Evolutionary conservation across 2,113 vertebrate species (phyloP), one percentile per base, ranked within the genome.

Genomic region (Rostratula benghalensis): DNA sequence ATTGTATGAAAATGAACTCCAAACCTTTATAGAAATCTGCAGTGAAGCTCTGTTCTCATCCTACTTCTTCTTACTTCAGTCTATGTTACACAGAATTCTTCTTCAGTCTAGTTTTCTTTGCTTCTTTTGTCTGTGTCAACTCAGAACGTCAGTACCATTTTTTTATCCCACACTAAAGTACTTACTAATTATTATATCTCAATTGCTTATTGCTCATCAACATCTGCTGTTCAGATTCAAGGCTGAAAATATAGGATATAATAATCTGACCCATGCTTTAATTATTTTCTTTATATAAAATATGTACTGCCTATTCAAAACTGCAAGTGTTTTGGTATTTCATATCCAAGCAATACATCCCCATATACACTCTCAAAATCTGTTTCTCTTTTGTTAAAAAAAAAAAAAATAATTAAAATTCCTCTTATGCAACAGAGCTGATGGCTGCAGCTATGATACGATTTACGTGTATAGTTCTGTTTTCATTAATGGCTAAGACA

Each of bases 341-440:
- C 12, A 51, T 14, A 25, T 70, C 30, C 48, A 78, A 89, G 61
- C 51, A 45, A 25, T 59, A 25, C 83, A 87, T 81, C 7, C 11
- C 9, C 0, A 1, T 53, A 24, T 22, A 23, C 0, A 4, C 8
- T 54, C 23, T 57, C 61, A 59, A 31, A 87, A 78, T 67, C 41
- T 57, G 1, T 69, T 94, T 77, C 13, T 77, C 5, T 89, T 60
- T 89, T 77, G 30, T 27, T 77, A 69, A 53, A 12, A 54, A 6
- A 1, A 81, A 69, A 53, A 12, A 54, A 6, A 1, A 11, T 61
- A 89, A 89, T 83, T 7, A 41, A 81, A 41, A 70, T 67, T 89
- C 70, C 31, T 74, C 5, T 89, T 31, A 28, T 0, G 1, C 0
- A 4, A 8, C 13, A 9, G 1, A 35, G 15, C 68, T 73, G 43